A percentile compares a stretch with the other conserved stretches of the same genome.
Evolutionary conservation across 2,888 invertebrate genomes (phyloP).

Genomic region (Notodonta dromedarius): DNA sequence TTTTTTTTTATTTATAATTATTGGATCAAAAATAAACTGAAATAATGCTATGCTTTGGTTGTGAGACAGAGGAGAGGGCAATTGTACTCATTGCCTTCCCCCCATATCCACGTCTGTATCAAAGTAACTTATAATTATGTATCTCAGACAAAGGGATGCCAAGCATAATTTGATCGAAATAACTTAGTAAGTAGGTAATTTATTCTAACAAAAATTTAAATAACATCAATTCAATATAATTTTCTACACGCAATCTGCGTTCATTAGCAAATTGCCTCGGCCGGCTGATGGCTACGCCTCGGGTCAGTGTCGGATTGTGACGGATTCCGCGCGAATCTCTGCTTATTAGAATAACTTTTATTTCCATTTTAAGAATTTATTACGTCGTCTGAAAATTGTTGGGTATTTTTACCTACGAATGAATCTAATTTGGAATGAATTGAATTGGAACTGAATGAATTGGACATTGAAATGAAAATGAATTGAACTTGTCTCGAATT

Average conservation of each 20-base stretch:
- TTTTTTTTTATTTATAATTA: too few species aligned
- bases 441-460: too few species aligned
- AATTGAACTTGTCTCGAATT: too few species aligned
- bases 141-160: too few species aligned
- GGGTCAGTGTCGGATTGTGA: conserved; percentile 44
- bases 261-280: conserved; percentile 57
- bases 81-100: too few species aligned
- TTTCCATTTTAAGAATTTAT: conserved; percentile 5
- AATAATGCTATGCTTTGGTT: too few species aligned
- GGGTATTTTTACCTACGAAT: background rate
- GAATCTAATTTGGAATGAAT: too few species aligned
- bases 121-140: too few species aligned
- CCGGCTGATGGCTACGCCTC: conserved; percentile 51
- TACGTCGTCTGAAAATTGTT: background rate
- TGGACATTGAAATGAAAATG: too few species aligned
- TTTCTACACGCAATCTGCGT: conserved; percentile 59
- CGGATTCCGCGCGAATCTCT: conserved; percentile 29
- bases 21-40: too few species aligned
- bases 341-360: conserved; percentile 1
- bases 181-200: background rate
- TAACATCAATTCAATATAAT: conserved; percentile 46
- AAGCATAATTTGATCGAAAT: background rate
- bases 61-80: too few species aligned
- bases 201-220: conserved; percentile 29
- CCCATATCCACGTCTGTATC: too few species aligned